Evolutionary conservation across 2,113 vertebrate species (phyloP), one percentile per base, ranked within the genome.

Genomic region (Passer montanus): DNA sequence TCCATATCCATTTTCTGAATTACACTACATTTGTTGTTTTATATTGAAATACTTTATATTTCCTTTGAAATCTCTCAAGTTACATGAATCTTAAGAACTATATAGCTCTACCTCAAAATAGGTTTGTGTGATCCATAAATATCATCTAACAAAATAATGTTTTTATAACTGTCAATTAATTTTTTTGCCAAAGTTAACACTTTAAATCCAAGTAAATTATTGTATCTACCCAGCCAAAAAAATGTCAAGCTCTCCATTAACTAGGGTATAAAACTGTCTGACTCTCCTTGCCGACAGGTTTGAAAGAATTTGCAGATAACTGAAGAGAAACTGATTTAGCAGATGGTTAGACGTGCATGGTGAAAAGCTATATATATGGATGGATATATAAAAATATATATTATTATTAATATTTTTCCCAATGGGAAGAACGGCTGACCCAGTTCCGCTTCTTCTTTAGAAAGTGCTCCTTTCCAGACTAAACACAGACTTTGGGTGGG

Each of bases 401-500:
- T 90, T 75, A 52, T 81, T 89, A 83, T 66, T 96, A 95, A 95
- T 97, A 94, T 93, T 88, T 96, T 97, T 97, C 91, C 96, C 94
- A 87, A 92, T 94, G 91, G 92, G 97, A 95, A 94, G 90, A 91
- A 96, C 0, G 91, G 58, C 92, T 95, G 87, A 95, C 87, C 83
- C 47, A 95, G 77, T 94, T 96, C 90, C 56, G 35, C 91, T 96
- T 69, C 87, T 73, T 89, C 94, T 97, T 93, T 92, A 89, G 62
- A 86, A 94, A 89, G 31, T 52, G 22, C 22, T 95, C 53, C 63
- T 94, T 97, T 97, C 96, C 93, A 97, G 95, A 97, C 91, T 97
- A 97, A 96, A 97, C 95, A 96, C 94, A 97, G 95, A 96, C 96
- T 97, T 96, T 92, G 95, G 96, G 96, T 94, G 96, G 94, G 91